Evolutionary conservation across 2,888 invertebrate species (phyloP).

Genomic region (Agrochola lota): DNA sequence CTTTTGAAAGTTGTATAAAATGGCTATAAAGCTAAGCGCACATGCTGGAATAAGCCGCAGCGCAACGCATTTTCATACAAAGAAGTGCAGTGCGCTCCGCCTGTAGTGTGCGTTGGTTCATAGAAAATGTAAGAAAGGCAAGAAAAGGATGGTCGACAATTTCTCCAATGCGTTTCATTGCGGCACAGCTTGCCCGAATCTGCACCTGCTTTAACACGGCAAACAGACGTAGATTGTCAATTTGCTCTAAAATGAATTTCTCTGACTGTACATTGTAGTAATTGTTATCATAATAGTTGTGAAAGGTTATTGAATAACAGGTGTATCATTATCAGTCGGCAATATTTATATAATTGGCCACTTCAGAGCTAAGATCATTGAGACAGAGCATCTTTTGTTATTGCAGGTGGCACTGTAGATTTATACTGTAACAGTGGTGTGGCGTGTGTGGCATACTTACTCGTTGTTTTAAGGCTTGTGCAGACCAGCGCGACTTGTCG

Average conservation of each 20-base stretch:
- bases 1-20: background rate
- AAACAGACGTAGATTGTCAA: background rate
- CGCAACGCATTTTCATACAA: background rate
- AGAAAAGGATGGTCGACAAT: background rate
- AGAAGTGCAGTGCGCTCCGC: too few species aligned
- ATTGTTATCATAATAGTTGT: constrained; percentile 7
- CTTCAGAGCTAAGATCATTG: background rate
- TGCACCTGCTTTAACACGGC: background rate
- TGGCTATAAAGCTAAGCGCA: background rate
- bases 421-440: background rate
- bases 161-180: background rate
- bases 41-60: too few species aligned
- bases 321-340: background rate
- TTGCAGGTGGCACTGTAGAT: background rate
- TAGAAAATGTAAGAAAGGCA: background rate
- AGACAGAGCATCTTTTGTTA: background rate
- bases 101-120: background rate
- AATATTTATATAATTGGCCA: constrained; percentile 16
- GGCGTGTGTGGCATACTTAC: background rate
- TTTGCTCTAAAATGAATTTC: background rate
- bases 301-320: constrained; percentile 9
- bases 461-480: too few species aligned
- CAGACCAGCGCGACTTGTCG: too few species aligned
- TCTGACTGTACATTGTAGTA: background rate
- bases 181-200: background rate